Base-by-base conservation (phyloP, 2,113 vertebrate genomes). In the Gasterosteus nipponicus region DNA sequence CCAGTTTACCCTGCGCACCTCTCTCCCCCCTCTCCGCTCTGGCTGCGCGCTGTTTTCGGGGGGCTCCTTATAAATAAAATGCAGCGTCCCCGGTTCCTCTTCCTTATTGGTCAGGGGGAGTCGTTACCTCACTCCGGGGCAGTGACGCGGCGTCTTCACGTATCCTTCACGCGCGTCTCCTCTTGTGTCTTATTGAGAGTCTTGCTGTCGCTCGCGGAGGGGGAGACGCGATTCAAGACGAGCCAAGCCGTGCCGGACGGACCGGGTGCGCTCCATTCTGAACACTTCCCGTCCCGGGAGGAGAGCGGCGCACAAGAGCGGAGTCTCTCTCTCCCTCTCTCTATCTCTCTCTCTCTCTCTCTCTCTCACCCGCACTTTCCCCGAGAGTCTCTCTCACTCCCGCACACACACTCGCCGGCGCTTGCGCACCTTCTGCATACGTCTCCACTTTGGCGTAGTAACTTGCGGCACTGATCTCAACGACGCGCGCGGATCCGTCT, bases 41-140 rank as follows among this genome's bases (percentile, higher is more conserved):
- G 71, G 38, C 75, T 18, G 82, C 29, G 54, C 75, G 62, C 44
- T 6, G 63, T 53, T 72, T 73, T 77, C 57, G 3, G 65, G 53
- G 46, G 33, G 63, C 76, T 86, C 86, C 82, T 90, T 91, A 88
- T 91, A 90, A 91, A 91, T 81, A 77, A 78, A 83, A 86, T 82
- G 85, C 87, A 47, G 18, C 71, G 76, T 71, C 69, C 78, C 75
- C 66, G 79, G 76, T 47, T 75, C 91, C 69, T 76, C 81, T 49
- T 91, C 89, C 92, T 93, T 90, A 93, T 93, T 93, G 92, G 92
- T 92, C 88, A 87, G 90, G 86, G 83, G 90, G 86, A 83, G 83
- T 53, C 72, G 87, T 89, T 89, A 86, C 91, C 87, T 90, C 91
- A 89, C 91, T 84, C 80, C 58, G 72, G 80, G 73, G 76, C 77